Evolutionary conservation across 2,797 vertebrate species (phyloP).

Genomic region (Microctenopoma lineatum): DNA sequence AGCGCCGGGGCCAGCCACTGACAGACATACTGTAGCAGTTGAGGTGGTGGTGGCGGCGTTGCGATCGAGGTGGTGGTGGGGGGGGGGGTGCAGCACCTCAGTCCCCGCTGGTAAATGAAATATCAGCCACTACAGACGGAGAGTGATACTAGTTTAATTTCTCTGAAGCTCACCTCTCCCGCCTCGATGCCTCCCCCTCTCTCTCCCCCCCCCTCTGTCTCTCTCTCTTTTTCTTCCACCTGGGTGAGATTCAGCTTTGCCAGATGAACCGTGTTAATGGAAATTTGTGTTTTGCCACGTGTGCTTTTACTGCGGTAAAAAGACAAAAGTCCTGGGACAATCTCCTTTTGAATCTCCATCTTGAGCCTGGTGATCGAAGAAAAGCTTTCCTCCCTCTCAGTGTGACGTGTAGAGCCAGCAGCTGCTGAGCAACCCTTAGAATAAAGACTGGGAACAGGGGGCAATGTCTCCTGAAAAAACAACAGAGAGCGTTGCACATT

Average conservation of each 20-base stretch:
- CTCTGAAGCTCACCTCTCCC: conserved; percentile 59
- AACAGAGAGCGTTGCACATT: no score
- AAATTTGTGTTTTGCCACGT: conserved; percentile 19
- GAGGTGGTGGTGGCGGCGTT: conserved; percentile 52
- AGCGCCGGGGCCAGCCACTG: conserved; percentile 68
- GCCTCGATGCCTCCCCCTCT: conserved; percentile 24
- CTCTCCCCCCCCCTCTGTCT: conserved; percentile 8
- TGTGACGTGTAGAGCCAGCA: no score
- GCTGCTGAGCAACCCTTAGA: no score
- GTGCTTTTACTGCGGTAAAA: conserved; percentile 2
- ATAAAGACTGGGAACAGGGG: no score
- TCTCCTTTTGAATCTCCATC: neutral
- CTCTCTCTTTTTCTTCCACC: conserved; percentile 7
- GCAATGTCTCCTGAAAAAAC: no score
- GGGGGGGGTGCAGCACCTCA: conserved; percentile 44
- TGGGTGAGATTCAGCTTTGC: conserved; percentile 20
- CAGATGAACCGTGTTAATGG: conserved; percentile 9
- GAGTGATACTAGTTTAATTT: conserved; percentile 78
- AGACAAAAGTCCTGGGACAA: neutral
- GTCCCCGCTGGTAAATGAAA: conserved; percentile 78
- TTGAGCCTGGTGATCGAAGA: neutral
- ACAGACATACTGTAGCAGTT: conserved; percentile 58
- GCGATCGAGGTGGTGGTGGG: conserved; percentile 8
- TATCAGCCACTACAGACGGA: conserved; percentile 73
- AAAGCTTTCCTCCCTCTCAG: no score